phyloP scores from a whole-genome alignment of 2,888 invertebrate genomes.

The Yponomeuta malinellus region DNA sequence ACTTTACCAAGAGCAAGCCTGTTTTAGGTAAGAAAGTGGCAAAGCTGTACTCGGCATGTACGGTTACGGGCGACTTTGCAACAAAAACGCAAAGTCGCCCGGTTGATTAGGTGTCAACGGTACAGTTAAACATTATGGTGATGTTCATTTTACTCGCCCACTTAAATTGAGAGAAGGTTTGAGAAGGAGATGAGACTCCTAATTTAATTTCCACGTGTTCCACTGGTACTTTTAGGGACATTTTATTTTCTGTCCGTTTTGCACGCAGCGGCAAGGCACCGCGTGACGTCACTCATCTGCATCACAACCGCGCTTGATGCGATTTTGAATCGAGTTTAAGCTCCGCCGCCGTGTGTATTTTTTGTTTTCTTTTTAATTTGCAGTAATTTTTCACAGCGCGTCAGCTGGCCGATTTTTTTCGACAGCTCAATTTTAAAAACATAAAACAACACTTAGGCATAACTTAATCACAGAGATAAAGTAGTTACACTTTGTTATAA shows the following conservation, averaged over 20 bases:
- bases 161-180: too few relatives aligned
- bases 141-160: too few relatives aligned
- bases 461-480: too few relatives aligned
- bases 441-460: not conserved
- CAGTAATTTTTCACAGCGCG: constrained; percentile 40
- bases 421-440: not conserved
- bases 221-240: not conserved
- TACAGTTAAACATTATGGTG: too few relatives aligned
- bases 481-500: not conserved
- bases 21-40: too few relatives aligned
- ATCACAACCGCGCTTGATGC: constrained; percentile 51
- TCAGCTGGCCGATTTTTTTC: constrained; percentile 31
- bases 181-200: too few relatives aligned
- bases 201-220: too few relatives aligned
- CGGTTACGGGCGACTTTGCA: too few relatives aligned
- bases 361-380: constrained; percentile 32
- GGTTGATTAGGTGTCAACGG: too few relatives aligned
- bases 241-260: not conserved
- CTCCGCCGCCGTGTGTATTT: constrained; percentile 25
- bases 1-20: too few relatives aligned
- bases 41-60: too few relatives aligned
- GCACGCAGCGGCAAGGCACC: constrained; percentile 29
- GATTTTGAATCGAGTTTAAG: constrained; percentile 61
- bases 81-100: too few relatives aligned
- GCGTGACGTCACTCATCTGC: constrained; percentile 69